Percentiles rank a stretch among this genome's conserved stretches.
Conservation (phyloP, 2,113 vertebrate genomes). For the Hoplias malabaricus region DNA sequence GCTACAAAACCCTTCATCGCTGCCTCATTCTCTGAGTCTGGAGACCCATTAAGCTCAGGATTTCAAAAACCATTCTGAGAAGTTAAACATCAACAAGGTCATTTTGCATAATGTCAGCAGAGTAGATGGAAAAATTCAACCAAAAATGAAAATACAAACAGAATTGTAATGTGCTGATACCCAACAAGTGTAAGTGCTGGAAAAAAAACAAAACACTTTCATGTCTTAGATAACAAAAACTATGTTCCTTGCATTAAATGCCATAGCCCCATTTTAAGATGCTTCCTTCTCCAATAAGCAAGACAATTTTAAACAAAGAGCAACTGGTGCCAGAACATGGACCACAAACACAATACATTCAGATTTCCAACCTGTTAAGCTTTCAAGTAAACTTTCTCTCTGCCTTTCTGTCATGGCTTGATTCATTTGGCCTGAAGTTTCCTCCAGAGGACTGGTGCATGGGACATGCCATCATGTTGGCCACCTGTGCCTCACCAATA, state of each 20-base stretch:
- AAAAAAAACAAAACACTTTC: constrained; percentile 28
- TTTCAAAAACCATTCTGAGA: background rate
- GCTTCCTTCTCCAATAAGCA: constrained; percentile 4
- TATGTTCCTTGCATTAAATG: constrained; percentile 28
- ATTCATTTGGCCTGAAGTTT: background rate
- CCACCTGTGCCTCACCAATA: background rate
- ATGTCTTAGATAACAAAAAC: background rate
- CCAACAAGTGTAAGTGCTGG: constrained; percentile 48
- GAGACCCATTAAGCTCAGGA: background rate
- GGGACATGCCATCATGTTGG: background rate
- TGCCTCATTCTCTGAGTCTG: background rate
- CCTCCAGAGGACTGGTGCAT: constrained; percentile 4
- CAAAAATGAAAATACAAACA: constrained; percentile 10
- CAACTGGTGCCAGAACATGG: background rate
- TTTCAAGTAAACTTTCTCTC: background rate
- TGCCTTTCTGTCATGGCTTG: constrained; percentile 2
- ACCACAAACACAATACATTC: constrained; percentile 8
- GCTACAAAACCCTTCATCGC: constrained; percentile 10
- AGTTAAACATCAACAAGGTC: constrained; percentile 15
- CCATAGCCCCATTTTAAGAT: background rate
- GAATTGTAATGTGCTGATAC: constrained; percentile 19
- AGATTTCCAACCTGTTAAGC: constrained; percentile 11
- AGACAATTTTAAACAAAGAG: background rate
- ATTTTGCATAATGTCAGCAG: constrained; percentile 30
- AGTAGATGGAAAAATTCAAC: constrained; percentile 3